Evolutionary conservation across 2,888 invertebrate genomes (phyloP).

Genomic region (Amiota communis): DNA sequence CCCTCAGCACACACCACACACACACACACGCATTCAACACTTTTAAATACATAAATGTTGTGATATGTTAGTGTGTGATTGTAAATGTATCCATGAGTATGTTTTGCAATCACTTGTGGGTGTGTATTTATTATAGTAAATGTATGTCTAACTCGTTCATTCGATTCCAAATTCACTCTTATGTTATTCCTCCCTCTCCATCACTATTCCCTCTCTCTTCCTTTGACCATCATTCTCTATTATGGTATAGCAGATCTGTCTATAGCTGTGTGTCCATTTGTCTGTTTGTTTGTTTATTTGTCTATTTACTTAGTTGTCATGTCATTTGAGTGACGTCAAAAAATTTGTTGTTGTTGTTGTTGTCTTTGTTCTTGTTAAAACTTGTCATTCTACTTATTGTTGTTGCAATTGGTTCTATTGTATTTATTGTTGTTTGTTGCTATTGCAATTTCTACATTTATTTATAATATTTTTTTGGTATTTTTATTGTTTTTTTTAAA

Average conservation of each 20-base stretch:
- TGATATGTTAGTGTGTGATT: background rate
- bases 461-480: too few species aligned
- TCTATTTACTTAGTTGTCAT: constrained; percentile 27
- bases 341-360: constrained; percentile 10
- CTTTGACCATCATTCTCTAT: background rate
- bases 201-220: background rate
- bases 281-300: constrained; percentile 21
- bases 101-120: constrained; percentile 8
- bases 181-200: background rate
- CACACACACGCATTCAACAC: background rate
- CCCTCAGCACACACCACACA: background rate
- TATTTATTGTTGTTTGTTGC: background rate
- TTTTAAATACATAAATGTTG: constrained; percentile 24
- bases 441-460: too few species aligned
- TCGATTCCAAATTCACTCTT: background rate
- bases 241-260: background rate
- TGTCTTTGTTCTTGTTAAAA: constrained; percentile 1
- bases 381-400: background rate
- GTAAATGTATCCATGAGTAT: too few species aligned
- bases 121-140: constrained; percentile 12
- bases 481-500: too few species aligned
- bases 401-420: background rate
- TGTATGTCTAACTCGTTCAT: background rate
- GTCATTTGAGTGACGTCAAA: constrained; percentile 27
- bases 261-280: constrained; percentile 5